Evolutionary conservation across 1,140 invertebrate genomes (phyloP).

Genomic region (Meloidogyne floridensis): DNA sequence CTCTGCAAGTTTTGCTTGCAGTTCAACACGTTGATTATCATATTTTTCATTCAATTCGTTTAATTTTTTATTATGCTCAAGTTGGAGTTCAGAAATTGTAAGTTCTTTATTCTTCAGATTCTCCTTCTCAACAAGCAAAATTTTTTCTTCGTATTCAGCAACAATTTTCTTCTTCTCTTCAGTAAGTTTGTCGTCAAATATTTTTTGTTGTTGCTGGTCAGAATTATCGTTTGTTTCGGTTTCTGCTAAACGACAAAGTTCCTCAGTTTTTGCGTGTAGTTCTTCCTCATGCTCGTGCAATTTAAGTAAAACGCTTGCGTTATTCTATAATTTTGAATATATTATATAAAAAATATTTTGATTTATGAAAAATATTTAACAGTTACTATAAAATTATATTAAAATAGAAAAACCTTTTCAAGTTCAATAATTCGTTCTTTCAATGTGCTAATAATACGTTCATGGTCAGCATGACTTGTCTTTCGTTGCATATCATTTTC

Average conservation of each 20-base stretch:
- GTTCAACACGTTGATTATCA: not conserved
- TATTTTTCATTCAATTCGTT: not conserved
- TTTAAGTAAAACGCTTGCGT: constrained; percentile 10
- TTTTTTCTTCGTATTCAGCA: not conserved
- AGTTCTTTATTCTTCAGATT: not conserved
- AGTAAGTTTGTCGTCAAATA: not conserved
- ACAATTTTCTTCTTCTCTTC: not conserved
- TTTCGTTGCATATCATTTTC: constrained; percentile 41
- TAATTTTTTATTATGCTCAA: not conserved
- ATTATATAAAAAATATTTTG: too few relatives aligned
- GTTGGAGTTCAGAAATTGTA: not conserved
- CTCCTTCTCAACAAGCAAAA: not conserved
- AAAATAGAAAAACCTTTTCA: constrained; percentile 14
- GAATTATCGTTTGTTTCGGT: too few relatives aligned
- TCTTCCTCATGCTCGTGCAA: constrained; percentile 17
- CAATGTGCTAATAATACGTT: not conserved
- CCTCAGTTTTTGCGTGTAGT: not conserved
- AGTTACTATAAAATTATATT: not conserved
- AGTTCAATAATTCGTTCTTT: constrained; percentile 30
- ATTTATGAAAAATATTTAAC: too few relatives aligned
- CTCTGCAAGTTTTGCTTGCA: not conserved
- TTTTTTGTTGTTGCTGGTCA: not conserved
- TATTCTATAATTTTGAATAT: constrained; percentile 7
- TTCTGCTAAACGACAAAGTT: too few relatives aligned
- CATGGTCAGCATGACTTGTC: constrained; percentile 35